Evolutionary conservation across 1,140 invertebrate genomes (phyloP), one percentile per base, ranked within the genome.

Genomic region (Aphis craccivora): DNA sequence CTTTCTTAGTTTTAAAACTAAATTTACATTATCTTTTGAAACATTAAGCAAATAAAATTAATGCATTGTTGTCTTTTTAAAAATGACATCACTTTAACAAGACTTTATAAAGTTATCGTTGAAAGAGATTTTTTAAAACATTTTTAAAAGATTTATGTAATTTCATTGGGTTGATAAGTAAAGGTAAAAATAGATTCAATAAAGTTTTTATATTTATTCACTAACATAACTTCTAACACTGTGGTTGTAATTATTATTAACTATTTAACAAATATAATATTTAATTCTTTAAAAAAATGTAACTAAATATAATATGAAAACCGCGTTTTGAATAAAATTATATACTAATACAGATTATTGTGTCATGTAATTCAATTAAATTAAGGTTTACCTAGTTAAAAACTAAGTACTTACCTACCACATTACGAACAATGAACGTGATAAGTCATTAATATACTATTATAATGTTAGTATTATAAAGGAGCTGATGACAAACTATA

Each of bases 21-120:
- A 86, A 86, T 86, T 45, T 86, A 45, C 40, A 45, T 86, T 86
- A 86, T 86, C 84, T 30, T 45, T 86, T 45, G 43, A 86, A 86
- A 4, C 25, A 86, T 20, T 86, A 86, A 86, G 23, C 43, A 86
- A 86, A 45, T 45, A 30, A 45, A 86, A 86, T 45, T 45, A 86
- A 43, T 45, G 37, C 11, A 45, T 25, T 86, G 84, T 86, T 86
- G 40, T 86, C 11, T 86, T 86, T 86, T 86, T 30, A 6, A 14
- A 83, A 40, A 86, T 86, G 23, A 86, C 84, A 45, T 86, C 40
- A 43, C 9, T 45, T 86, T 30, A 86, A 86, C 11, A 45, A 86
- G 84, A 25, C 25, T 86, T 86, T 86, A 86, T 18, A 30, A 86
- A 45, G 40, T 86, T 86, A 86, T 84, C 22, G 37, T 84, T 84